Base-by-base conservation (phyloP, 2,113 vertebrate genomes). In the Cottus gobio region DNA sequence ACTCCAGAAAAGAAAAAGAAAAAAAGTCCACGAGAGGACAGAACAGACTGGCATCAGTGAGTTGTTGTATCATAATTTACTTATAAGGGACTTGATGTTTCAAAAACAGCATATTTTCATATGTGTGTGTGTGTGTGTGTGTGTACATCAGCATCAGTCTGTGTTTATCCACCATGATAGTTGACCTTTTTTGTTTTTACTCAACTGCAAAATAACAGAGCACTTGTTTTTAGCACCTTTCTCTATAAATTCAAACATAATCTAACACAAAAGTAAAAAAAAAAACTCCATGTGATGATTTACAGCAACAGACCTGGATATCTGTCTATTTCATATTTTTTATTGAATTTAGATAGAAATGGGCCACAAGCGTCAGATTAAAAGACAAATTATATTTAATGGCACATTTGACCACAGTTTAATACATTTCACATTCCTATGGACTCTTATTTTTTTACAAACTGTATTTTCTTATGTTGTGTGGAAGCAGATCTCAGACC, bases 191-290 rank as follows among this genome's bases (percentile, higher is more conserved):
- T 12, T 63, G 83, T 79, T 72, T 84, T 80, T 70, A 77, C 54
- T 46, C 22, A 8, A 39, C 24, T 61, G 62, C 71, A 84, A 71
- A 79, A 79, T 30, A 66, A 68, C 66, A 61, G 52, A 82, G 83
- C 85, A 88, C 89, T 90, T 90, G 70, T 80, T 86, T 56, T 77
- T 46, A 66, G 76, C 87, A 90, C 83, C 56, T 58, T 89, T 88
- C 11, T 83, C 3, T 76, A 70, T 66, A n/a, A 71, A 74, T 64
- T 75, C 58, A 58, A 44, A 68, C 26, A 30, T 67, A 58, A 78
- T 24, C 56, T 58, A 36, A 20, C n/a, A 34, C 2, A 7, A 60
- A 39, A 15, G 46, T 9, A 22, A 28, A 54, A 36, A 56, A 36
- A 56, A 1, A 6, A 56, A 24, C 39, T 57, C 48, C 11, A 16